Evolutionary conservation across 2,797 vertebrate genomes (phyloP), one percentile per base, ranked within the genome.

Genomic region (Falco rusticolus): DNA sequence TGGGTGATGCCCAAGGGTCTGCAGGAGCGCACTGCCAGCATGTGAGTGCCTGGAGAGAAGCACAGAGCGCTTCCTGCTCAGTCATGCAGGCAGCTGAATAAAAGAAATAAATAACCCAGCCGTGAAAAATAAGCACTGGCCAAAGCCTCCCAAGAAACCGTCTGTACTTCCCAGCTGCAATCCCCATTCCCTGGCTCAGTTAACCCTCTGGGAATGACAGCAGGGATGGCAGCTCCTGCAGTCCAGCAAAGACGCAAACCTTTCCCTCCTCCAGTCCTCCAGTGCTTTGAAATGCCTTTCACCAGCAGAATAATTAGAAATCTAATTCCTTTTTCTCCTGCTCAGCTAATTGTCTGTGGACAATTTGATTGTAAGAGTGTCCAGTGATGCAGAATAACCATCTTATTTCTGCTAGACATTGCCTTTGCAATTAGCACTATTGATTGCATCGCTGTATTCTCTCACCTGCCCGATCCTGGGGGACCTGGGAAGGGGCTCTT

Each of bases 321-420:
- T 92, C 97, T 97, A 97, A 98, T 97, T 97, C 95, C 97, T 97
- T 86, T 97, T 98, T 97, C 97, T 97, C 97, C 96, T 91, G 96
- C 97, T 98, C 97, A 54, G 95, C 97, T 98, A 98, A 98, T 98
- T 98, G 97, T 97, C 96, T 96, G 97, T 96, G 97, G 97, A 97
- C 97, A 83, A 97, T 98, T 97, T 97, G 97, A 98, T 98, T 98
- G 97, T 97, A 96, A 97, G 97, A 95, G 96, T 85, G 96, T 70
- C 97, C 97, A 97, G 90, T 59, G 97, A 97, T 97, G 98, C 98
- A 98, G 98, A 98, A 98, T 97, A 98, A 98, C 95, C 97, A 97
- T 91, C 97, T 97, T 97, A 97, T 97, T 98, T 97, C 97, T 97
- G 96, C 97, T 94, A 97, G 98, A 93, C 97, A 77, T 97, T 97